Evolutionary conservation across 2,888 invertebrate genomes (phyloP).

Genomic region (Limnephilus marmoratus): DNA sequence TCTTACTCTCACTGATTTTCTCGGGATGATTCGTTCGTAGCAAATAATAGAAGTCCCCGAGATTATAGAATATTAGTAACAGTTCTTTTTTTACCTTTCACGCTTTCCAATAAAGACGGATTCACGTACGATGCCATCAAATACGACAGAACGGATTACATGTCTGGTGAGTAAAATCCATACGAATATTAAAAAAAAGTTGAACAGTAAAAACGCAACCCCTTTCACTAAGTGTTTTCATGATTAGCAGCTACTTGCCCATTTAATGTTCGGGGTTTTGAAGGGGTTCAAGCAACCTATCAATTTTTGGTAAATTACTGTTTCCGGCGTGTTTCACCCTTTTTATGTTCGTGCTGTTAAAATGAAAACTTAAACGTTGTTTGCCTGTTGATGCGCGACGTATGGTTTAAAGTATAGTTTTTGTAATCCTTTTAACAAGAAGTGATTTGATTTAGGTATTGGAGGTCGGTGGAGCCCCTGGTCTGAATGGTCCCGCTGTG

Average conservation of each 20-base stretch:
- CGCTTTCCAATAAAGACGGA: slow-evolving; percentile 58
- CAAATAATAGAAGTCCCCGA: neutral
- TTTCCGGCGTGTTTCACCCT: neutral
- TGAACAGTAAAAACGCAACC: neutral
- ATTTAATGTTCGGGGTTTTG: neutral
- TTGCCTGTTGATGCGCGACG: neutral
- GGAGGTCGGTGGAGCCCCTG: slow-evolving; percentile 88
- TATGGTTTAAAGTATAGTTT: neutral
- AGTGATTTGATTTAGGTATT: neutral
- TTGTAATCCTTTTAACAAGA: neutral
- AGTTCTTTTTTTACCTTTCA: slow-evolving; percentile 25
- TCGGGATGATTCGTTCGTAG: neutral
- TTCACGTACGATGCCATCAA: slow-evolving; percentile 64
- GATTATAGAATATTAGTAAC: neutral
- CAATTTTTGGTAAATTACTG: neutral
- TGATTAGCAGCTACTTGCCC: neutral
- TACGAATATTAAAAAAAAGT: neutral
- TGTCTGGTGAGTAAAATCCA: slow-evolving; percentile 57
- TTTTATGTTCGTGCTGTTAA: neutral
- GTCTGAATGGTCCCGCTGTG: slow-evolving; percentile 96
- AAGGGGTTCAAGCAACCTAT: neutral
- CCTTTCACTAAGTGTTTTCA: neutral
- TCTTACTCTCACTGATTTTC: too few relatives aligned
- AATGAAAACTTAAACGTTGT: neutral
- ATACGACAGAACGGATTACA: slow-evolving; percentile 63